A percentile compares a stretch with the other conserved stretches of the same genome.
Evolutionary conservation across 2,888 invertebrate species (phyloP).

Genomic region (Mythimna impura): DNA sequence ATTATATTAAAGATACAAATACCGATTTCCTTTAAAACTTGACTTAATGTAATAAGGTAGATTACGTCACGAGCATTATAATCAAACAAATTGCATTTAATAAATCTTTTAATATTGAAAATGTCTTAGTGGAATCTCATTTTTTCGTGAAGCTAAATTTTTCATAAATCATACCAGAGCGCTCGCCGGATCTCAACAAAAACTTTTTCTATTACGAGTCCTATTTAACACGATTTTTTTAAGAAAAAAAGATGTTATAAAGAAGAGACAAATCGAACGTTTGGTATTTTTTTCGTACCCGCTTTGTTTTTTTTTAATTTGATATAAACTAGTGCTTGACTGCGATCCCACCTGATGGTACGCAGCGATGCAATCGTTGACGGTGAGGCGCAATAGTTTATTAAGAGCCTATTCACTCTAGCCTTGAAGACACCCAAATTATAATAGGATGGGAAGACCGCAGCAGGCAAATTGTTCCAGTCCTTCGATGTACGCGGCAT

Average conservation of each 20-base stretch:
- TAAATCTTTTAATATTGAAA: conserved; percentile 66
- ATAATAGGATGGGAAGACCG: too few relatives aligned
- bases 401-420: too few relatives aligned
- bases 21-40: not conserved
- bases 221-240: conserved; percentile 54
- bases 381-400: too few relatives aligned
- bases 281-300: conserved; percentile 20
- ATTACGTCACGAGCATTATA: conserved; percentile 23
- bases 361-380: too few relatives aligned
- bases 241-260: conserved; percentile 31
- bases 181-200: conserved; percentile 47
- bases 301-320: not conserved
- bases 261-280: conserved; percentile 47
- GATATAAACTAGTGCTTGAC: too few relatives aligned
- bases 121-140: conserved; percentile 50
- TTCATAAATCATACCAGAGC: conserved; percentile 68
- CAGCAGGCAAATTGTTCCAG: too few relatives aligned
- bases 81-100: conserved; percentile 53
- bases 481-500: too few relatives aligned
- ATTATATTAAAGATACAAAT: not conserved
- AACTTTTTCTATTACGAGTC: conserved; percentile 69
- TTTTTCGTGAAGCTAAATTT: conserved; percentile 62
- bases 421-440: too few relatives aligned
- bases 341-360: too few relatives aligned
- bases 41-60: conserved; percentile 13